A percentile compares a stretch with the other conserved stretches of the same genome.
These are phyloP conservation scores for Heliconius eleuchia DNA, from an alignment of 1,140 invertebrate genomes.

Conservation along the genomic window DNA sequence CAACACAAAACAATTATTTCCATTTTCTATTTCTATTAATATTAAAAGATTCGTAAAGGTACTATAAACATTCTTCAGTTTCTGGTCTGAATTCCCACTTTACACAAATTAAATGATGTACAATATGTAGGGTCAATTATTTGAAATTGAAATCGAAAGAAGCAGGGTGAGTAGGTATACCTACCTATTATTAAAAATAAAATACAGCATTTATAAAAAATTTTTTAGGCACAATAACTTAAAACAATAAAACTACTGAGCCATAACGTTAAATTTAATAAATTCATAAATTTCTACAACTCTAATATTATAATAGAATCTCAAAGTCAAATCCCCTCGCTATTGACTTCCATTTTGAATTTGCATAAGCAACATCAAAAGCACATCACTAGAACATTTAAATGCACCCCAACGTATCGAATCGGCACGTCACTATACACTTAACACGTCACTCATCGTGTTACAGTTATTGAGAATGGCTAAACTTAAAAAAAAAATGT, in stretches of 20 bases:
- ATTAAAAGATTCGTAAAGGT: too few species aligned
- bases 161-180: too few species aligned
- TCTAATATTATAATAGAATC: not conserved
- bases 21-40: too few species aligned
- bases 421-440: slow-evolving; percentile 54
- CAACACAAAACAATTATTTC: too few species aligned
- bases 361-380: slow-evolving; percentile 50
- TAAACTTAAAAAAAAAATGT: slow-evolving; percentile 20
- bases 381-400: slow-evolving; percentile 48
- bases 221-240: not conserved
- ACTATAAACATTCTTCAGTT: too few species aligned
- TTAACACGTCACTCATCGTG: slow-evolving; percentile 49
- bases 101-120: too few species aligned
- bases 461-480: slow-evolving; percentile 20
- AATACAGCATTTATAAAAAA: too few species aligned
- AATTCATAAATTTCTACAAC: not conserved
- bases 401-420: slow-evolving; percentile 52
- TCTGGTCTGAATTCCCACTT: too few species aligned
- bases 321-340: slow-evolving; percentile 19
- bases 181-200: too few species aligned
- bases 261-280: not conserved
- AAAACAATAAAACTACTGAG: not conserved
- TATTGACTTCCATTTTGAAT: slow-evolving; percentile 41
- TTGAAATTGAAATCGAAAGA: too few species aligned
- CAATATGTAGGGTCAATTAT: too few species aligned